These are phyloP conservation scores for Ammodramus savannarum DNA, from an alignment of 2,113 vertebrate species.

Conservation along the genomic window DNA sequence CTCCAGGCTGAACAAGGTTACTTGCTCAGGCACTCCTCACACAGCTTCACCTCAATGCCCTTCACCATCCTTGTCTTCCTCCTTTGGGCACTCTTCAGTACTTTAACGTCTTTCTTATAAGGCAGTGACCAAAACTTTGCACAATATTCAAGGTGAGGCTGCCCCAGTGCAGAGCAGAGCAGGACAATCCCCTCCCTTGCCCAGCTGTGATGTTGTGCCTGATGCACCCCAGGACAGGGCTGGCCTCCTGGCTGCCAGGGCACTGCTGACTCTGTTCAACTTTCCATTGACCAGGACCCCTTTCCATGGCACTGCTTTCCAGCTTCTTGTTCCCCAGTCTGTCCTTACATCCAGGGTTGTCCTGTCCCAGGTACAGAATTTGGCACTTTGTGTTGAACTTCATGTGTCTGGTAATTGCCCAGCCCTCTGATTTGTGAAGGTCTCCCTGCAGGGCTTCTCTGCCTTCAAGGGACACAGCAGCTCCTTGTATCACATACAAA, in stretches of 20 bases:
- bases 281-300: accelerated
- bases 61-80: background rate
- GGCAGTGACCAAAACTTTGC: background rate
- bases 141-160: accelerated
- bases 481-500: background rate
- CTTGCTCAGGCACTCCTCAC: background rate
- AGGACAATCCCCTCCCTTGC: background rate
- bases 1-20: background rate
- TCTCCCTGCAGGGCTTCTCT: background rate
- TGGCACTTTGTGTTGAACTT: background rate
- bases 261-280: background rate
- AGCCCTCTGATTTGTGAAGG: background rate
- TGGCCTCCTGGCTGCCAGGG: background rate
- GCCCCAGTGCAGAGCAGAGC: background rate
- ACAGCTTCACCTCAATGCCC: background rate
- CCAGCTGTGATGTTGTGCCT: accelerated
- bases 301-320: background rate
- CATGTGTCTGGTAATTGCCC: background rate
- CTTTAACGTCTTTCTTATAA: background rate
- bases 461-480: background rate
- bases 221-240: background rate
- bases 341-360: background rate
- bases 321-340: background rate
- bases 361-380: background rate
- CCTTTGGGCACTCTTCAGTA: background rate